Conservation (phyloP, 2,113 vertebrate species). For the Scomber scombrus region DNA sequence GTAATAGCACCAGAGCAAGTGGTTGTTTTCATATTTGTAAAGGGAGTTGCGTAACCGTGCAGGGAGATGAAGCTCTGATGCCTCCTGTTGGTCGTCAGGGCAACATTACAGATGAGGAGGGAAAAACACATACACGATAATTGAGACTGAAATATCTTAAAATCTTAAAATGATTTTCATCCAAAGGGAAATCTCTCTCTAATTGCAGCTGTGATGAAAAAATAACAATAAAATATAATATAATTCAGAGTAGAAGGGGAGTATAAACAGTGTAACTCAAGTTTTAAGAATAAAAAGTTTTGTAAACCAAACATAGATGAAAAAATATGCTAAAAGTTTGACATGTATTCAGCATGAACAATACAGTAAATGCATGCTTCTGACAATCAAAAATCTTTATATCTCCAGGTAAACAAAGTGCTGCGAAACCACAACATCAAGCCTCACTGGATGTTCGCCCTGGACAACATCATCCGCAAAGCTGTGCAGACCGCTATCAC, state of each 20-base stretch:
- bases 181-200: too few species aligned
- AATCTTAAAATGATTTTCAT: too few species aligned
- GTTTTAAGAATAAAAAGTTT: neutral
- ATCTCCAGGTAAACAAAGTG: conserved; percentile 95
- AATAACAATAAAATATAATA: too few species aligned
- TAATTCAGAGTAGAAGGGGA: neutral
- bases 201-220: too few species aligned
- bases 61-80: conserved; percentile 24
- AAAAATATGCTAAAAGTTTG: neutral
- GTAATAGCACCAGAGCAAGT: conserved; percentile 38
- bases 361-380: neutral
- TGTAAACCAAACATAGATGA: neutral
- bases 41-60: conserved; percentile 65
- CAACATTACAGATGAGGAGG: neutral
- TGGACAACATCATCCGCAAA: conserved; percentile 98
- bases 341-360: neutral
- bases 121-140: neutral
- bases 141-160: neutral
- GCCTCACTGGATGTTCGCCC: conserved; percentile 99
- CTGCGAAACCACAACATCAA: conserved; percentile 98
- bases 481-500: conserved; percentile 98
- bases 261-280: neutral
- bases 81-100: conserved; percentile 70
- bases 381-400: conserved; percentile 7
- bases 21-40: conserved; percentile 53